Base-by-base conservation (phyloP, 2,888 invertebrate genomes). In the Drosophila kanekoi region DNA sequence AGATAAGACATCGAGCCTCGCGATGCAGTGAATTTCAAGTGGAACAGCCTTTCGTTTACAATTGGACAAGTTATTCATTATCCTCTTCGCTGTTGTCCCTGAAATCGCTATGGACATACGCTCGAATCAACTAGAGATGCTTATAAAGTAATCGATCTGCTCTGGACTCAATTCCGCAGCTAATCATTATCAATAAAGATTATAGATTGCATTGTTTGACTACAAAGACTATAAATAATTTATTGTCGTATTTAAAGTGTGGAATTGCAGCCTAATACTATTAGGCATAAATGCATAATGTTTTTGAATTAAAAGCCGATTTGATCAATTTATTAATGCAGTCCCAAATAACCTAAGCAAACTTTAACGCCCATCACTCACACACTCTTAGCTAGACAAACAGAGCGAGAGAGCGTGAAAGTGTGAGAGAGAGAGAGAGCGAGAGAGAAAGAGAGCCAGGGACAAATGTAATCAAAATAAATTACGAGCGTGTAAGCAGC, bases 401-500 rank as follows among this genome's bases (percentile, higher is more conserved):
- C 16, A 41, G 53, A 53, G 13, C 1, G 40, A 18, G 8, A 43
- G 3, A 16, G n/a, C 1, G 23, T 23, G 43, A 56, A 54, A 63
- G 58, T 23, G 6, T 23, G 23, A 14, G 9, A 13, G 6, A 18
- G 18, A 23, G 14, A 1, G 14, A 33, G 16, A 38, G 54, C 60
- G 68, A 71, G 65, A 61, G 78, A 64, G 68, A 71, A 62, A 1
- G 14, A 33, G 32, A 38, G 51, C 59, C 66, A 69, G 64, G 61
- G 78, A 77, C 84, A 84, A 84, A 81, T 89, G 89, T 89, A 86
- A 86, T 86, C 85, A 86, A 89, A 86, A 85, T 89, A 89, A 89
- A 89, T 86, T 81, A 86, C 85, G 89, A 86, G 87, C 87, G 73
- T 89, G 85, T 89, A 81, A 89, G 85, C 85, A 85, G 89, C 89